phyloP scores from a whole-genome alignment of 2,113 vertebrate species.

The Thunnus maccoyii region DNA sequence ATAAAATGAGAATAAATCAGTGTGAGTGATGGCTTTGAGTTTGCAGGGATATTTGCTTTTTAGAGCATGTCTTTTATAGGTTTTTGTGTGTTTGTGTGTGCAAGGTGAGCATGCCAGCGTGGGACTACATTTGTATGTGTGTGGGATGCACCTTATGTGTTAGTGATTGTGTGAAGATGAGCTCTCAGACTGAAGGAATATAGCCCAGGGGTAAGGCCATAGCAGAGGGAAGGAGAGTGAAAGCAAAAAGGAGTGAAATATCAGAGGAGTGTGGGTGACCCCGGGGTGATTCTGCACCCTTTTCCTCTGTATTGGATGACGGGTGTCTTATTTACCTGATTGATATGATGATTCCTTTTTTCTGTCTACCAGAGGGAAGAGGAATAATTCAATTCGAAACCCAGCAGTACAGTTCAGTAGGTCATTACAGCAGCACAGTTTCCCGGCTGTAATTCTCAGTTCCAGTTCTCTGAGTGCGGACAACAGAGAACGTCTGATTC shows the following conservation, averaged over 20 bases:
- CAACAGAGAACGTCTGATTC: constrained; percentile 56
- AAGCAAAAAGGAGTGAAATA: constrained; percentile 41
- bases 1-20: not conserved
- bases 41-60: not conserved
- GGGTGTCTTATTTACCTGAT: constrained; percentile 63
- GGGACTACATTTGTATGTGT: constrained; percentile 36
- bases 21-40: not conserved
- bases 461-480: constrained; percentile 55
- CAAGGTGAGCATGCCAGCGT: constrained; percentile 6
- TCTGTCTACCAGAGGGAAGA: constrained; percentile 29
- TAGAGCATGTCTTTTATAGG: not conserved
- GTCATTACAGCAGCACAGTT: constrained; percentile 46
- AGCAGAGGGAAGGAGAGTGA: constrained; percentile 25
- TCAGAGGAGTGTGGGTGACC: constrained; percentile 51
- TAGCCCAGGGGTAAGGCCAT: constrained; percentile 26
- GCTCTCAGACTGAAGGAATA: constrained; percentile 29
- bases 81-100: constrained; percentile 15
- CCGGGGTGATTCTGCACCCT: constrained; percentile 51
- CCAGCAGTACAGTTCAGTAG: constrained; percentile 33
- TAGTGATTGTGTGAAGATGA: constrained; percentile 37
- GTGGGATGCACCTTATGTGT: constrained; percentile 53
- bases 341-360: constrained; percentile 55
- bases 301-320: constrained; percentile 53
- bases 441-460: constrained; percentile 57
- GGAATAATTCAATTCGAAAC: constrained; percentile 54